Base-by-base conservation (phyloP, 1,140 invertebrate genomes). In the Papilio xuthus region DNA sequence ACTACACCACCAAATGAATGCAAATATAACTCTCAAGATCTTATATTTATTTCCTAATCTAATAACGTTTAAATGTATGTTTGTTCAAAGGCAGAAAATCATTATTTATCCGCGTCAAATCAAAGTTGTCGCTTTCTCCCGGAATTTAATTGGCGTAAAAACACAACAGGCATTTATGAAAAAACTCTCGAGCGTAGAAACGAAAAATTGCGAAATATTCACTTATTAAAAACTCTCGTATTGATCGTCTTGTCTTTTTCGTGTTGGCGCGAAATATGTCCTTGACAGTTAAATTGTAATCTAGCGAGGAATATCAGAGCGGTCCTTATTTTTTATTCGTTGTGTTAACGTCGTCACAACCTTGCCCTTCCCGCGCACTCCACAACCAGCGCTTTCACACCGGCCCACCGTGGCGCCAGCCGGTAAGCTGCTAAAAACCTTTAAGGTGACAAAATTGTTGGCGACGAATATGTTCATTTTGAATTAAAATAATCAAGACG, bases 241-340 rank as follows among this genome's bases (percentile, higher is more conserved):
- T 60, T 23, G 23, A 50, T 44, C 37, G 37, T 71, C 71, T 15
- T 10, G 37, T 42, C 32, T 70, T 7, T 4, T 67, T 47, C 71
- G 20, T 73, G 37, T 73, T 73, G 2, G 41, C 18, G 23, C 71
- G 71, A 73, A 73, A 73, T 73, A 47, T 47, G 71, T 23, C 71
- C 71, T 73, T 73, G 71, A 73, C 71, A 73, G n/a, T 47, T 73
- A 73, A 73, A 73, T 47, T 42, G 71, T 73, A 73, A 73, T 47
- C 13, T 70, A 12, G 18, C 41, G 71, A 23, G 71, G 42, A 18
- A 73, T 44, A 42, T 44, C 42, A 15, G 20, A 42, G 20, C 10
- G 20, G 71, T 42, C 12, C 23, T 73, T 73, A 73, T 73, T 50
- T 73, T 73, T 73, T 73, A 44, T 44, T 73, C 42, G 41, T 23